These are phyloP conservation scores for Plectropomus leopardus DNA, from an alignment of 2,113 vertebrate species.

Conservation along the genomic window DNA sequence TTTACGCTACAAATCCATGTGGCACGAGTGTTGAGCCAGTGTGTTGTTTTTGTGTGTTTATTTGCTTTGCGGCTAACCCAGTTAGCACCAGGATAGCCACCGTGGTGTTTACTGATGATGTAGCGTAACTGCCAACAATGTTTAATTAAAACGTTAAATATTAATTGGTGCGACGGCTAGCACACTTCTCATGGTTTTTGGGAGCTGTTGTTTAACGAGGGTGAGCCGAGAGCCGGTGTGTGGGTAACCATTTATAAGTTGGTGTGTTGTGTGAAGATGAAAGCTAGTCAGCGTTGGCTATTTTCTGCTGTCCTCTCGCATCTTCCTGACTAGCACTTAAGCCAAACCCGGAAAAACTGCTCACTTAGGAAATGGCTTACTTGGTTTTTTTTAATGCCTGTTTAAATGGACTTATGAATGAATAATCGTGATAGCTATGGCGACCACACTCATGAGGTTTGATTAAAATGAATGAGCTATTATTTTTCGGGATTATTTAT, in stretches of 20 bases:
- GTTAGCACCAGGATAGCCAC: slow-evolving; percentile 73
- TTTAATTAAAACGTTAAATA: background rate
- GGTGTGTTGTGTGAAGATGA: background rate
- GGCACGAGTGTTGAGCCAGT: slow-evolving; percentile 35
- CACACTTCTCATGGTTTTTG: background rate
- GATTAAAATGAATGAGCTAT: background rate
- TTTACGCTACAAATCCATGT: slow-evolving; percentile 36
- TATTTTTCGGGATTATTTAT: background rate
- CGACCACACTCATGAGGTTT: background rate
- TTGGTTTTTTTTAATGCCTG: background rate
- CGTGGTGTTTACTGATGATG: slow-evolving; percentile 71
- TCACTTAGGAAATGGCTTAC: slow-evolving; percentile 32
- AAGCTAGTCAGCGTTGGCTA: slow-evolving; percentile 53
- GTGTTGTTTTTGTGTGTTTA: slow-evolving; percentile 60
- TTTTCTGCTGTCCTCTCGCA: slow-evolving; percentile 62
- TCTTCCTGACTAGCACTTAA: slow-evolving; percentile 73
- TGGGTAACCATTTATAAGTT: background rate
- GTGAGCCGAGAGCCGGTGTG: background rate
- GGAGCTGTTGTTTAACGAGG: background rate
- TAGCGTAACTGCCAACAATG: slow-evolving; percentile 4
- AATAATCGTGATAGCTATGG: background rate
- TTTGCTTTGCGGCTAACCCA: slow-evolving; percentile 64
- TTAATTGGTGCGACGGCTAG: background rate
- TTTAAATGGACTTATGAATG: background rate
- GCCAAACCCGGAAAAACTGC: slow-evolving; percentile 79